Base-by-base conservation (phyloP, 2,888 invertebrate species). In the Yponomeuta malinellus region DNA sequence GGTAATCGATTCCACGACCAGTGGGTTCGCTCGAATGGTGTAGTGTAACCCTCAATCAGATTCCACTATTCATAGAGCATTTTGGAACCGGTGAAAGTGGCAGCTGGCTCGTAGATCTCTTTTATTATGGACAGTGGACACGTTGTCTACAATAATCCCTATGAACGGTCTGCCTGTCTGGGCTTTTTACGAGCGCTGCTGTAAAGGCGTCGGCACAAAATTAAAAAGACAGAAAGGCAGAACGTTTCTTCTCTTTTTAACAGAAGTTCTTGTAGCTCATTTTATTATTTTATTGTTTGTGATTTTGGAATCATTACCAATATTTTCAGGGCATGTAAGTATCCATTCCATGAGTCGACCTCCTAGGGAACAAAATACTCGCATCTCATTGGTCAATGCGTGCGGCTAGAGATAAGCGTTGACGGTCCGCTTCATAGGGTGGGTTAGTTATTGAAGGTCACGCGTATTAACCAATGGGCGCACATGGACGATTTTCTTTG, bases 71-170 rank as follows among this genome's bases (percentile, higher is more conserved):
- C 52, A 59, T 59, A 59, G 52, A 59, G 52, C 52, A 59, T 59
- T 59, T 12, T 65, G 31, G 31, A 65, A 31, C 65, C 10, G 65
- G 65, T 65, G 65, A 65, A 65, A 65, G 65, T 65, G 31, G 65
- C 65, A 65, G 31, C 65, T 65, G 65, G 12, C 33, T 10, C 65
- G 10, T 59, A 59, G 3, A 59, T 59, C 52, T 59, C 52, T 15
- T 31, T 65, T 65, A 65, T 65, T 65, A 65, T 31, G 12, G 31
- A 65, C 65, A 31, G 29, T 31, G 65, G 29, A 65, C 65, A 31
- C 10, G 33, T 59, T 59, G 52, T 33, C 29, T 65, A 65, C 65
- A 65, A 65, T 65, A 29, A 65, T 33, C 65, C 12, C 29, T 33
- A 65, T 59, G 33, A 31, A 65, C 29, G 29, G 65, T 65, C 23